These are phyloP conservation scores for Leptinotarsa haldemani DNA, from an alignment of 2,888 invertebrate species.

Conservation along the genomic window DNA sequence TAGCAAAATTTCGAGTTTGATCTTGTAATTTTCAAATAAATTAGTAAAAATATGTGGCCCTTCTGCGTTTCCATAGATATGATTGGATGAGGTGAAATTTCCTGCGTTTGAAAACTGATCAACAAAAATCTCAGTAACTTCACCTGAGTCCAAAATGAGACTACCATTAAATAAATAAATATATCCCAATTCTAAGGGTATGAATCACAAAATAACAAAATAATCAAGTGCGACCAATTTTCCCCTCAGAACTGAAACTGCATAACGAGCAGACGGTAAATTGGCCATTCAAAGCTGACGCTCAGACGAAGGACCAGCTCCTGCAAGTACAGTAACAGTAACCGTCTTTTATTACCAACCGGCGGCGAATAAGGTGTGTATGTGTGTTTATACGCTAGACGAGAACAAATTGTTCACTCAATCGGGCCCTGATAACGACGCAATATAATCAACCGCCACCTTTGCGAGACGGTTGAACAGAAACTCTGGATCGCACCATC, in stretches of 20 bases:
- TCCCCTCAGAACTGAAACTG: background rate
- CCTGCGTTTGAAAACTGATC: too few species aligned
- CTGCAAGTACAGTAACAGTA: background rate
- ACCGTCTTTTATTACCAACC: background rate
- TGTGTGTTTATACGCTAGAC: slow-evolving; percentile 24
- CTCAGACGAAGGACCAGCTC: background rate
- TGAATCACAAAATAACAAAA: too few species aligned
- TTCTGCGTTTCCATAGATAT: too few species aligned
- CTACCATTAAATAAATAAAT: too few species aligned
- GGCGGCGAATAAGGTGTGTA: background rate
- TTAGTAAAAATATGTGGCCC: too few species aligned
- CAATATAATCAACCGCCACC: slow-evolving; percentile 43
- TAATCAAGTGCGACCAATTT: too few species aligned
- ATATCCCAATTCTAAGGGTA: too few species aligned
- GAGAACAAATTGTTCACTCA: slow-evolving; percentile 52
- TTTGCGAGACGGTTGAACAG: slow-evolving; percentile 30
- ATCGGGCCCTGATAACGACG: slow-evolving; percentile 44
- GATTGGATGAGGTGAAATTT: too few species aligned
- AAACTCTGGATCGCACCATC: slow-evolving; percentile 20
- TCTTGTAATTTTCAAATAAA: too few species aligned
- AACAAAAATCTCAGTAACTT: too few species aligned
- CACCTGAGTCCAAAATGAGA: too few species aligned
- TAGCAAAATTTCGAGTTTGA: too few species aligned
- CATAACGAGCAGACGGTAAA: slow-evolving; percentile 1
- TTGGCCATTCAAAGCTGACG: slow-evolving; percentile 5